Evolutionary conservation across 2,797 vertebrate species (phyloP).

Genomic region (Mionectes olivaceus): DNA sequence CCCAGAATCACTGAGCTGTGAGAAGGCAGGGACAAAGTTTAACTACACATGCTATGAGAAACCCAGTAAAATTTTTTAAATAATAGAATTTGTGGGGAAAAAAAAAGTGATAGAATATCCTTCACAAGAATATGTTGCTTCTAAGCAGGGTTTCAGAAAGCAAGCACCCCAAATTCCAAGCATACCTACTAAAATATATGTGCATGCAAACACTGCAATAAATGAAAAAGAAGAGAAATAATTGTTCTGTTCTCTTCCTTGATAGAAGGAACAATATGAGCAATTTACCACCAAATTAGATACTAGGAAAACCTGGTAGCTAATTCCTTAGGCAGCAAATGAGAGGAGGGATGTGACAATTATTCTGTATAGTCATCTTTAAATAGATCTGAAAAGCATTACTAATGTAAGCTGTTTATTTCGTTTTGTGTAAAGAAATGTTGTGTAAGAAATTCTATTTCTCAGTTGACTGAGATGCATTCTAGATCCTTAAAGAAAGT

Average conservation of each 20-base stretch:
- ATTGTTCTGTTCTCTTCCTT: neutral
- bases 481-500: neutral
- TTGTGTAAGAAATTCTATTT: neutral
- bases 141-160: neutral
- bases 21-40: neutral
- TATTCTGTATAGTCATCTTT: neutral
- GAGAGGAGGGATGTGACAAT: neutral
- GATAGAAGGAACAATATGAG: neutral
- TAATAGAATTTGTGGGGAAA: neutral
- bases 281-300: slow-evolving; percentile 22
- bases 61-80: neutral
- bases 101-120: neutral
- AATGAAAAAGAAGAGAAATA: neutral
- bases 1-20: neutral
- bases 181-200: neutral
- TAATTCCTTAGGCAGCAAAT: neutral
- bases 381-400: slow-evolving; percentile 18
- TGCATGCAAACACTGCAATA: neutral
- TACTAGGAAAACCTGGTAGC: neutral
- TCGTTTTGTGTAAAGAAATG: neutral
- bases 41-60: neutral
- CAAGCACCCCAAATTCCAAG: neutral
- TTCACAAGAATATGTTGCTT: neutral
- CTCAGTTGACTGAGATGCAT: neutral
- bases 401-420: neutral